A percentile compares a stretch with the other conserved stretches of the same genome.
Evolutionary conservation across 1,140 invertebrate species (phyloP).

Genomic region (Delia radicum): DNA sequence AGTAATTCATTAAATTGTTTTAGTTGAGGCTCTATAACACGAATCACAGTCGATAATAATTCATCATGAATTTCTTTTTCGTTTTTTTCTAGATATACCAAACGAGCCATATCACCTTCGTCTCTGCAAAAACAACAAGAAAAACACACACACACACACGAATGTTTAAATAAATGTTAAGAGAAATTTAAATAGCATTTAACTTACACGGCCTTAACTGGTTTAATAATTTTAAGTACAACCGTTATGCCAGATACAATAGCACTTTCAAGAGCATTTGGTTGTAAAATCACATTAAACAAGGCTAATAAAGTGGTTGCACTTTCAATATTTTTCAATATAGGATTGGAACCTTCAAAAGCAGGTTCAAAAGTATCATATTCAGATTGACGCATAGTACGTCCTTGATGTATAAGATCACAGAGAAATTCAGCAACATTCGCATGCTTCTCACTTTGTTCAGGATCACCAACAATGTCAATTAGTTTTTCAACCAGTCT

Average conservation of each 20-base stretch:
- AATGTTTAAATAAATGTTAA: neutral
- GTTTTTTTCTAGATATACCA: constrained; percentile 45
- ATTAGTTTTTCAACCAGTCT: constrained; percentile 81
- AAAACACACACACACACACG: neutral
- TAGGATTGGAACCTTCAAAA: constrained; percentile 49
- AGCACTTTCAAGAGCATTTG: constrained; percentile 70
- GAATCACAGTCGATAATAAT: constrained; percentile 62
- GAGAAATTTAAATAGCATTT: no score
- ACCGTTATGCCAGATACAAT: constrained; percentile 79
- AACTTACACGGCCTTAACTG: constrained; percentile 49
- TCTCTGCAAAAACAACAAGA: constrained; percentile 46
- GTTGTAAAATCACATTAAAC: constrained; percentile 70
- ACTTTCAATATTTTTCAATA: constrained; percentile 49
- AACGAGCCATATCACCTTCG: constrained; percentile 49
- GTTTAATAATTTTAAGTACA: constrained; percentile 70
- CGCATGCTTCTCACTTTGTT: constrained; percentile 72
- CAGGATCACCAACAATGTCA: constrained; percentile 72
- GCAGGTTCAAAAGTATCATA: constrained; percentile 59
- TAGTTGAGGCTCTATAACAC: constrained; percentile 67
- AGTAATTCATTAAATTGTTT: constrained; percentile 72
- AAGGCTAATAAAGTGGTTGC: constrained; percentile 58
- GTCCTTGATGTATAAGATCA: constrained; percentile 73
- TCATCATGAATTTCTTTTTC: constrained; percentile 59
- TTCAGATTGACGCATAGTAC: constrained; percentile 65
- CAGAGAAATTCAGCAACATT: constrained; percentile 81